phyloP scores from a whole-genome alignment of 1,140 invertebrate genomes.

The Dinothrombium tinctorium region DNA sequence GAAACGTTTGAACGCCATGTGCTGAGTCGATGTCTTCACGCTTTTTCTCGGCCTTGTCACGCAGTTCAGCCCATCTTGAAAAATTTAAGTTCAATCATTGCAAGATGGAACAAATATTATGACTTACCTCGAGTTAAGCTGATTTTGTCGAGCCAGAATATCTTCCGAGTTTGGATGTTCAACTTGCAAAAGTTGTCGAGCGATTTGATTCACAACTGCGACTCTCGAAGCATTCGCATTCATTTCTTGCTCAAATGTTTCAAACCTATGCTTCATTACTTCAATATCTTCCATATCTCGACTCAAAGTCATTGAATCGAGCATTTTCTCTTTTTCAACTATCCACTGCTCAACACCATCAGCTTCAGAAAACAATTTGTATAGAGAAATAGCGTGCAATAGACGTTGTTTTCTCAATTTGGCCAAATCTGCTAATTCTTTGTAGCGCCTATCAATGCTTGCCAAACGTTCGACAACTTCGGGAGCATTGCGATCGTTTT shows the following conservation, averaged over 20 bases:
- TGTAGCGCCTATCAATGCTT: slow-evolving; percentile 87
- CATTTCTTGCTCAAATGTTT: slow-evolving; percentile 99
- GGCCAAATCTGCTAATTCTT: slow-evolving; percentile 82
- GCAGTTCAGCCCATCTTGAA: slow-evolving; percentile 14
- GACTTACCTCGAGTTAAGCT: slow-evolving; percentile 28
- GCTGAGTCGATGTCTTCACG: slow-evolving; percentile 46
- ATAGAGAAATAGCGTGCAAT: slow-evolving; percentile 81
- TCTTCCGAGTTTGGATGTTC: slow-evolving; percentile 94
- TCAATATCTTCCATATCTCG: slow-evolving; percentile 98
- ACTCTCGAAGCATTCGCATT: slow-evolving; percentile 88
- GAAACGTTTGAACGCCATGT: slow-evolving; percentile 95
- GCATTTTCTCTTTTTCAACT: slow-evolving; percentile 91
- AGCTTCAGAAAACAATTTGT: slow-evolving; percentile 92
- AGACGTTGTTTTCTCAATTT: slow-evolving; percentile 83
- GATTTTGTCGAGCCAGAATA: slow-evolving; percentile 69
- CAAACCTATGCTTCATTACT: slow-evolving; percentile 98
- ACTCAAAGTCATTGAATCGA: slow-evolving; percentile 75
- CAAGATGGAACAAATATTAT: background rate
- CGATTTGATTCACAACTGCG: slow-evolving; percentile 87
- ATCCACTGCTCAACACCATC: slow-evolving; percentile 98
- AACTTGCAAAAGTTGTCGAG: slow-evolving; percentile 73
- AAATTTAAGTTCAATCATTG: background rate
- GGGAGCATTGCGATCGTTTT: slow-evolving; percentile 62
- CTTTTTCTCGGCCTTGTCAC: slow-evolving; percentile 15
- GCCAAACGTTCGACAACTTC: slow-evolving; percentile 58